Conservation (phyloP, 1,140 invertebrate genomes). For the Drosophila subpulchrella region DNA sequence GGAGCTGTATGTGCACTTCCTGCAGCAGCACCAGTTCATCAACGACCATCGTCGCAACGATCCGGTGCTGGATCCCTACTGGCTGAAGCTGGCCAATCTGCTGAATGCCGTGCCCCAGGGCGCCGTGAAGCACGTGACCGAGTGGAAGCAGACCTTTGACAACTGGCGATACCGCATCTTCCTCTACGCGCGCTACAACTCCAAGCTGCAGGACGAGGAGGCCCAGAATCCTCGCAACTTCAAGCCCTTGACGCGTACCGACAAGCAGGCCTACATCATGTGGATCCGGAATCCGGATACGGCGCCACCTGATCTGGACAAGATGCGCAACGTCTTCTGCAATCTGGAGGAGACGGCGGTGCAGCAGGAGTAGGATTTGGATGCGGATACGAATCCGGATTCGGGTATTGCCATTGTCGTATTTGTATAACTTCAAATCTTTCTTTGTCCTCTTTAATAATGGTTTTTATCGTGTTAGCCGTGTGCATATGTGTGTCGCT, state of each 20-base stretch:
- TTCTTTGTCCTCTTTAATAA: slow-evolving; percentile 15
- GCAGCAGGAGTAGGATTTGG: slow-evolving; percentile 66
- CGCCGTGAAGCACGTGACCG: slow-evolving; percentile 77
- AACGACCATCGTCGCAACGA: slow-evolving; percentile 79
- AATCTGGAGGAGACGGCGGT: slow-evolving; percentile 72
- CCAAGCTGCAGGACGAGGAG: slow-evolving; percentile 77
- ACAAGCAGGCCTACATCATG: slow-evolving; percentile 80
- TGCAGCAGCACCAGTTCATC: slow-evolving; percentile 79
- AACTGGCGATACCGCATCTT: slow-evolving; percentile 83
- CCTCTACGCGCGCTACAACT: slow-evolving; percentile 79
- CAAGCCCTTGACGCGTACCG: slow-evolving; percentile 77
- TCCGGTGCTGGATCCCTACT: slow-evolving; percentile 75
- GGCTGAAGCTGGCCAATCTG: slow-evolving; percentile 76
- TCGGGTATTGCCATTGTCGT: slow-evolving; percentile 58
- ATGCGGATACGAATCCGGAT: too few relatives aligned
- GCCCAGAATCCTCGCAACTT: slow-evolving; percentile 79
- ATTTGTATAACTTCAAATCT: slow-evolving; percentile 39
- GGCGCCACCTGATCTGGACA: slow-evolving; percentile 77
- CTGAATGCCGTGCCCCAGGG: slow-evolving; percentile 78
- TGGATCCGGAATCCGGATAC: slow-evolving; percentile 82
- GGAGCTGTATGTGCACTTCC: slow-evolving; percentile 78
- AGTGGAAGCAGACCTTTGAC: slow-evolving; percentile 82
- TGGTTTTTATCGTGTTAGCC: slow-evolving; percentile 54
- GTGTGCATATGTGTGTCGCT: slow-evolving; percentile 57
- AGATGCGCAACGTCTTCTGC: slow-evolving; percentile 81